Percentiles rank a stretch among this genome's conserved stretches.
Conservation (phyloP, 2,888 invertebrate genomes). For the Caenorhabditis sinica region DNA sequence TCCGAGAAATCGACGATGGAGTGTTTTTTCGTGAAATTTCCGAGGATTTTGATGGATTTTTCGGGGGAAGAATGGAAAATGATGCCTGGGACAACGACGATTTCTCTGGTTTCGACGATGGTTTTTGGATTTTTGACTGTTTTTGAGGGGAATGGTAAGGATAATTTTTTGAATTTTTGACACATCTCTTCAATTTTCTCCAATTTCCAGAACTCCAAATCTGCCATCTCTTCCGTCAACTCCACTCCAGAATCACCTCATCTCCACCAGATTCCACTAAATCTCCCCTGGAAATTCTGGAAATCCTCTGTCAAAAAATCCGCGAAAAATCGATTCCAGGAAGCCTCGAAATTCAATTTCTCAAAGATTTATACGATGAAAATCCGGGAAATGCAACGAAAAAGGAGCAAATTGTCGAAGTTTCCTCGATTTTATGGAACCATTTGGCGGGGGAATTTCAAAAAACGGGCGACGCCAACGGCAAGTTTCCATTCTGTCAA, state of each 20-base stretch:
- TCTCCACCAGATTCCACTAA: background rate
- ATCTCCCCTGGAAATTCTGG: slow-evolving; percentile 20
- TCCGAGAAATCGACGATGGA: background rate
- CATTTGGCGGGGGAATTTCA: slow-evolving; percentile 23
- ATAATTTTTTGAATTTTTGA: background rate
- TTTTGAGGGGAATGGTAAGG: slow-evolving; percentile 37
- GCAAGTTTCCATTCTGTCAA: slow-evolving; percentile 31
- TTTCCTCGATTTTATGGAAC: slow-evolving; percentile 37
- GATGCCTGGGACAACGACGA: slow-evolving; percentile 13
- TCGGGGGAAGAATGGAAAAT: background rate
- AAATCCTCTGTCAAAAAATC: slow-evolving; percentile 18
- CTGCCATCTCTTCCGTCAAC: background rate
- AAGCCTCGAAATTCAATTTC: background rate
- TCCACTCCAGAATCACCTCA: slow-evolving; percentile 7
- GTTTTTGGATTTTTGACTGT: slow-evolving; percentile 15
- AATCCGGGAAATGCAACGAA: background rate
- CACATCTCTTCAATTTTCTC: slow-evolving; percentile 1
- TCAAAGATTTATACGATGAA: slow-evolving; percentile 10
- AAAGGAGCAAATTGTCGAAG: slow-evolving; percentile 4
- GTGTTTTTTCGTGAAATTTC: background rate
- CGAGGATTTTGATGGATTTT: slow-evolving; percentile 14
- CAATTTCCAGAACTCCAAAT: slow-evolving; percentile 22
- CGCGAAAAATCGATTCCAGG: background rate
- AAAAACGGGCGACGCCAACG: slow-evolving; percentile 15
- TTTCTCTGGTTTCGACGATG: slow-evolving; percentile 18